Evolutionary conservation across 2,113 vertebrate species (phyloP), one percentile per base, ranked within the genome.

Genomic region (Chunga burmeisteri): DNA sequence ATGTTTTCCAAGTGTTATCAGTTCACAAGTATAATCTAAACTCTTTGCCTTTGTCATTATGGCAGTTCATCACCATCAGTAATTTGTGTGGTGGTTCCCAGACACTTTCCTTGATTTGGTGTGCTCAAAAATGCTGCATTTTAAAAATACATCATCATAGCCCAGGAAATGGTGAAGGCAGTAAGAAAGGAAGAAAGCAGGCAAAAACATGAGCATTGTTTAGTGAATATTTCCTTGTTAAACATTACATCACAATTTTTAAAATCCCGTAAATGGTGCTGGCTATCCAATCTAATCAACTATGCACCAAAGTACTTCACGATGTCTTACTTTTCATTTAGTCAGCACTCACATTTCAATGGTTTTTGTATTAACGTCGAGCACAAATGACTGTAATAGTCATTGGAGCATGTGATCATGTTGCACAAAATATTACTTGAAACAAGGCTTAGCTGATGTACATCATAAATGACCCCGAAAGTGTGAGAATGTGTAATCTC

Each of bases 1-100:
- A 44, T 66, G 13, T 79, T 82, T 93, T 79, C 34, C 19, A 79
- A 49, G 58, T n/a, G 47, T 49, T 36, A 72, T 4, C 27, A 34
- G 30, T 58, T 88, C 72, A 81, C 30, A 62, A 44, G 30, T 47
- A 44, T 7, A 80, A 86, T 50, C 47, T 62, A 72, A 90, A 82
- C 19, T 75, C 36, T 47, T 91, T 90, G 27, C 15, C 21, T 50
- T 74, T 82, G 36, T 71, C 12, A 36, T 70, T 70, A 42, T 27
- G 15, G 23, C 10, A 42, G 55, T 74, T 92, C 10, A 32, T n/a
- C 0, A 0, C 38, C 34, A 32, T 50, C 27, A 61, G 18, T 47
- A 59, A 34, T 42, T 53, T 40, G 3, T 40, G 32, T 81, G 34
- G 16, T 42, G 32, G 20, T 74, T 75, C 23, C 40, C 36, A 80